Evolutionary conservation across 2,797 vertebrate species (phyloP).

Genomic region (Pyrocephalus nanus): DNA sequence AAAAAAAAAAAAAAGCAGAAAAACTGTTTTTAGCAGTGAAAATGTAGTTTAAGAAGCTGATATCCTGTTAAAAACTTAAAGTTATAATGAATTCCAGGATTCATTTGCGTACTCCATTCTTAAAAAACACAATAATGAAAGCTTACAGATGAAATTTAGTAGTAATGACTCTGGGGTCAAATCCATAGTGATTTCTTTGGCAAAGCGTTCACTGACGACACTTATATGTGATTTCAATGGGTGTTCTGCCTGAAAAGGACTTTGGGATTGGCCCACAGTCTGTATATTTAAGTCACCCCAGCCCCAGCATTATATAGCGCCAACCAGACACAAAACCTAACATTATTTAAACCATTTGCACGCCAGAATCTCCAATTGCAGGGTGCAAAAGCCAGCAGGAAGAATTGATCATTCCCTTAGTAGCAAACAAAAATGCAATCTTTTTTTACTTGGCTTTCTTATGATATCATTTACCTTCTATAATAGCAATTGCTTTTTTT

Average conservation of each 20-base stretch:
- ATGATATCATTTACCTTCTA: slow-evolving; percentile 88
- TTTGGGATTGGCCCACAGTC: background rate
- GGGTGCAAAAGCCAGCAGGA: slow-evolving; percentile 61
- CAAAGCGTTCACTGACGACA: slow-evolving; percentile 40
- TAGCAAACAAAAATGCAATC: slow-evolving; percentile 73
- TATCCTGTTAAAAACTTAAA: background rate
- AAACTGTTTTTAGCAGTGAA: background rate
- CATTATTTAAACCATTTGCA: slow-evolving; percentile 38
- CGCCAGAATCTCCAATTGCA: slow-evolving; percentile 41
- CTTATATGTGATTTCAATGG: slow-evolving; percentile 47
- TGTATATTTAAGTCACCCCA: slow-evolving; percentile 48
- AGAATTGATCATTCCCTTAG: slow-evolving; percentile 66
- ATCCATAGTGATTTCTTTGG: slow-evolving; percentile 43
- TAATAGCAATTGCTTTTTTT: slow-evolving; percentile 78
- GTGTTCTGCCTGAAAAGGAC: slow-evolving; percentile 42
- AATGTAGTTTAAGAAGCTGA: background rate
- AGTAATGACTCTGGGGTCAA: slow-evolving; percentile 56
- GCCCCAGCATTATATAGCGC: slow-evolving; percentile 34
- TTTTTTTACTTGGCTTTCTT: slow-evolving; percentile 74
- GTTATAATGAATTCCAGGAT: slow-evolving; percentile 40
- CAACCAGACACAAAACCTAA: slow-evolving; percentile 47
- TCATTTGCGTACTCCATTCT: slow-evolving; percentile 15
- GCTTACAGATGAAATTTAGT: slow-evolving; percentile 39
- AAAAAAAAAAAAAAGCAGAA: background rate
- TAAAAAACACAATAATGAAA: slow-evolving; percentile 58